Evolutionary conservation across 2,888 invertebrate genomes (phyloP).

Genomic region (Crocallis elinguaria): DNA sequence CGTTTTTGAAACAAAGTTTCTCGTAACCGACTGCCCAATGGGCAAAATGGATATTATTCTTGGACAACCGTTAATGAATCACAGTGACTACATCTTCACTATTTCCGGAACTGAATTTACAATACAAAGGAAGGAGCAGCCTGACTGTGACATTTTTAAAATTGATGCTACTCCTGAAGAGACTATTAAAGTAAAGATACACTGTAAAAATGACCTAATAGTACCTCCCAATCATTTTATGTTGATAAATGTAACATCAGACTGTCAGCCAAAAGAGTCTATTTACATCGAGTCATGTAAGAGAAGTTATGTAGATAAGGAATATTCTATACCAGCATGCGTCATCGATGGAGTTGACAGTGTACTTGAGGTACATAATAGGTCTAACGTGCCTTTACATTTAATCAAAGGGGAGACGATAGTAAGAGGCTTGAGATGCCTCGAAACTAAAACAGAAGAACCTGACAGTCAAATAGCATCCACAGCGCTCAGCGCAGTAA

Average conservation of each 20-base stretch:
- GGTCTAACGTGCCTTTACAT: neutral
- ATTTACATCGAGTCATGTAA: neutral
- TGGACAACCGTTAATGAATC: no score
- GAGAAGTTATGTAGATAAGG: no score
- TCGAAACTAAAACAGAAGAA: neutral
- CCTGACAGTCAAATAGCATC: neutral
- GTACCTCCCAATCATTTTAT: neutral
- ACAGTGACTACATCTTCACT: no score
- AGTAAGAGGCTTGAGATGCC: neutral
- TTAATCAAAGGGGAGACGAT: neutral
- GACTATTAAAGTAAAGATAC: neutral
- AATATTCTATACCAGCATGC: no score
- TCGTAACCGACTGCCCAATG: no score
- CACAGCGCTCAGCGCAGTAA: neutral
- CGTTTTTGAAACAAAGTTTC: no score
- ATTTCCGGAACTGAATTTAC: no score
- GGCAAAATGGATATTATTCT: no score
- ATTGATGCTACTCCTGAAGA: neutral
- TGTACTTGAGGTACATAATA: neutral
- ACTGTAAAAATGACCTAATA: neutral
- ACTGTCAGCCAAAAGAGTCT: neutral
- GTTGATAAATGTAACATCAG: neutral
- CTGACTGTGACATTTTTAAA: no score
- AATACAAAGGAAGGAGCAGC: no score
- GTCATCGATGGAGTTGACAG: neutral